Evolutionary conservation across 2,113 vertebrate genomes (phyloP).

Genomic region (Mirza zaza): DNA sequence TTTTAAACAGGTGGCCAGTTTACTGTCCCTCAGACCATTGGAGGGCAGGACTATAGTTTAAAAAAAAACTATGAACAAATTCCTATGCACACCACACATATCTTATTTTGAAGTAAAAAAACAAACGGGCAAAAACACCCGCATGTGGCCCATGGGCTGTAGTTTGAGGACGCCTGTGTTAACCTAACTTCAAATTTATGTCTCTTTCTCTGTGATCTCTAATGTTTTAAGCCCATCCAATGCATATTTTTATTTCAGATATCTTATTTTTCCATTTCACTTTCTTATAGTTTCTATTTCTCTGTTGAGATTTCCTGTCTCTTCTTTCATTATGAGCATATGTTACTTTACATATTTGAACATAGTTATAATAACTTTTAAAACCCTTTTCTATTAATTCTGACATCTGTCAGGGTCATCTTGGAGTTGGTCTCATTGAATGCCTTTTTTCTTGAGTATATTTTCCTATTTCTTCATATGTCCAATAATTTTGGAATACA

Average conservation of each 20-base stretch:
- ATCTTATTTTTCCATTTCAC: background rate
- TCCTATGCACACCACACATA: no score
- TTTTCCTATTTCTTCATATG: background rate
- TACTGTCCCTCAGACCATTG: no score
- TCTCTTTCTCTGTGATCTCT: background rate
- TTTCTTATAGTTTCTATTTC: background rate
- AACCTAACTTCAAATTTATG: background rate
- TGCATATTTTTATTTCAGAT: background rate
- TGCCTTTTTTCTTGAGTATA: background rate
- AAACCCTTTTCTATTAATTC: background rate
- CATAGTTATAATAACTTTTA: background rate
- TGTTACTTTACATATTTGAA: constrained; percentile 14
- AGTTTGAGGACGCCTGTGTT: no score
- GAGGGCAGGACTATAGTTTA: no score
- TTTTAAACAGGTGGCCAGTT: no score
- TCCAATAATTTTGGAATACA: background rate
- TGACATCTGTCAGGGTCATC: background rate
- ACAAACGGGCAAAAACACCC: no score
- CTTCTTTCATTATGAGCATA: background rate
- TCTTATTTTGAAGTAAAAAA: no score
- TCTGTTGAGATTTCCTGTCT: background rate
- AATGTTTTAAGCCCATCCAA: background rate
- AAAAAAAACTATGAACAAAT: no score
- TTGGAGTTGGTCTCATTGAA: background rate
- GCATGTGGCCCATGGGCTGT: no score